These are phyloP conservation scores for Myotis lucifugus DNA, from an alignment of 2,113 vertebrate species.

Conservation along the genomic window DNA sequence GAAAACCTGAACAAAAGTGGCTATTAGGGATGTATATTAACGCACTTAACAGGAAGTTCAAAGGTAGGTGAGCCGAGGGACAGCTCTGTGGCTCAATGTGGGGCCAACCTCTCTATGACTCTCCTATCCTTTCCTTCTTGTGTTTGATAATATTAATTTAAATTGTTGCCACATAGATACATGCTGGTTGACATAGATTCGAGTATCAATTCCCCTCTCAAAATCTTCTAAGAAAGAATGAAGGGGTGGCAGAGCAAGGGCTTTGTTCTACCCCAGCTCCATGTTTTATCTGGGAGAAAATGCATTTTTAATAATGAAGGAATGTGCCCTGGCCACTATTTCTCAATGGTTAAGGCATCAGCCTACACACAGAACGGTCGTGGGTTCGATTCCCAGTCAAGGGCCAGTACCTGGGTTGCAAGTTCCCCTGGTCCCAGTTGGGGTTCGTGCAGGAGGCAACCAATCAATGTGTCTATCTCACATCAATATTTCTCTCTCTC, in stretches of 20 bases:
- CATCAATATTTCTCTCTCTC: no score
- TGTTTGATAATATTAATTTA: neutral
- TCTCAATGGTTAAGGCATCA: no score
- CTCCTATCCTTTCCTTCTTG: neutral
- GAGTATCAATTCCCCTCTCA: conserved; percentile 9
- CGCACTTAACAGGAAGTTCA: neutral
- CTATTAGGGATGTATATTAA: neutral
- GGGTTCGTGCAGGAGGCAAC: no score
- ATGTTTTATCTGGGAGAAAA: neutral
- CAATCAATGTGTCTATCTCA: no score
- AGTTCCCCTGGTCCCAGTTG: no score
- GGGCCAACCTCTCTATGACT: neutral
- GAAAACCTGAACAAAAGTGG: neutral
- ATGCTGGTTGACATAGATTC: neutral
- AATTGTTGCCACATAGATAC: neutral
- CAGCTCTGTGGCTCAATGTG: neutral
- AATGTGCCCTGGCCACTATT: neutral
- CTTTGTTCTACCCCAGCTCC: neutral
- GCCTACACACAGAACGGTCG: no score
- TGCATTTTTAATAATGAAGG: conserved; percentile 32
- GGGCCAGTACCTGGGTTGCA: no score
- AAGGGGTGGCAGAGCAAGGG: neutral
- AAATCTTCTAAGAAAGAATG: neutral
- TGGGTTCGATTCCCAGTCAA: no score
- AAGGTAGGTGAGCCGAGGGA: neutral